A percentile compares a stretch with the other conserved stretches of the same genome.
These are phyloP conservation scores for Ctenodactylus gundi DNA, from an alignment of 2,113 vertebrate genomes.

Conservation along the genomic window DNA sequence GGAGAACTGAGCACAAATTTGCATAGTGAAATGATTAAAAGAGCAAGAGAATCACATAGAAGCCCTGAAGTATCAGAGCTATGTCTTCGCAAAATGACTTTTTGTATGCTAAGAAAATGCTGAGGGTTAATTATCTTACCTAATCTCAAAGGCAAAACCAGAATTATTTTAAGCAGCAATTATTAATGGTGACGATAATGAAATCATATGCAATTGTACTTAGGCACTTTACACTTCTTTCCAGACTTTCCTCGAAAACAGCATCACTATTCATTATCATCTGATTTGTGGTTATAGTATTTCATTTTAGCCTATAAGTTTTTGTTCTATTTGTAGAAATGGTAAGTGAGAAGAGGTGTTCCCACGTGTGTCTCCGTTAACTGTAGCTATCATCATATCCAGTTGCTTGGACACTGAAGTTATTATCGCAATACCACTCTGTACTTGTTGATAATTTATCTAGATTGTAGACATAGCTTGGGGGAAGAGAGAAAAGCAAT, in stretches of 20 bases:
- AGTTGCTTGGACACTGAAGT: neutral
- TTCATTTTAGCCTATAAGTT: neutral
- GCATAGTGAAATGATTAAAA: constrained; percentile 16
- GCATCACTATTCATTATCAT: neutral
- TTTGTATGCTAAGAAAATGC: constrained; percentile 19
- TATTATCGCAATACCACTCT: neutral
- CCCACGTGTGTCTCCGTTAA: neutral
- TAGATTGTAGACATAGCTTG: neutral
- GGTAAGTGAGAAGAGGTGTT: neutral
- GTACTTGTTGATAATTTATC: neutral
- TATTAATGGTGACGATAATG: constrained; percentile 25
- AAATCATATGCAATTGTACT: neutral
- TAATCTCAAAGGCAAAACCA: constrained; percentile 11
- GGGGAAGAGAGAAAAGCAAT: constrained; percentile 32
- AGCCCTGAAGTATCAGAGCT: neutral
- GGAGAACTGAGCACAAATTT: neutral
- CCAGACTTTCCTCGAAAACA: neutral
- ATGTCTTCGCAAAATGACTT: neutral
- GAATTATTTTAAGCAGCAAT: constrained; percentile 52
- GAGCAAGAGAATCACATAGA: neutral
- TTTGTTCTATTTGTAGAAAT: constrained; percentile 28
- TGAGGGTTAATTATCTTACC: constrained; percentile 42
- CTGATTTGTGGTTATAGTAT: neutral
- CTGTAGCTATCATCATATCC: neutral
- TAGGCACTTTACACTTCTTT: neutral